Evolutionary conservation across 1,140 invertebrate genomes (phyloP), one percentile per base, ranked within the genome.

Genomic region (Apis cerana): DNA sequence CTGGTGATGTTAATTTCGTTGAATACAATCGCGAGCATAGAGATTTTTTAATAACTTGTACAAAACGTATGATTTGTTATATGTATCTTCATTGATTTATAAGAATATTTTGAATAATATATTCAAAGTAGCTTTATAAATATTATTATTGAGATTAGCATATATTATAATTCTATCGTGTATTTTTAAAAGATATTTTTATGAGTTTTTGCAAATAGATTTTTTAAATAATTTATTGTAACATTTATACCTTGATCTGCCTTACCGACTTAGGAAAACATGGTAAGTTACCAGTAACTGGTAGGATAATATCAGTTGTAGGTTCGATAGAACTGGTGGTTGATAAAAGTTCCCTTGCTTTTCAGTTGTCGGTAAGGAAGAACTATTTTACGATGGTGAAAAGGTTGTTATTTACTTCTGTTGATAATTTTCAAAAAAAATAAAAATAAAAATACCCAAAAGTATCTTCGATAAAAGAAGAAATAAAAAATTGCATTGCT

Each of bases 1-100:
- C 50, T 75, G 11, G 59, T 0, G 33, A 75, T n/a, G 43, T 61
- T 27, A 33, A 50, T 27, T 17, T 75, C 9, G 21, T 75, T 64
- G 50, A 74, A 75, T 75, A 65, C 50, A 80, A 74, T 75, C 33
- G 50, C 1, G n/a, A 15, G 8, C 50, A 64, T 21, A 21, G 67
- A n/a, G 33, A 17, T 13, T 50, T 69, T 68, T 69, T 15, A 7
- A 27, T 7, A 23, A 52, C 43, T 23, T 2, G 21, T 8, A 2
- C 50, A 23, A 69, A 5, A 7, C 9, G 15, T 2, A 13, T 43
- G 33, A 67, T 67, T 67, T 33, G 19, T 33, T 17, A 27, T 27
- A 8, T 0, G 27, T 33, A 3, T 33, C 15, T 64, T 3, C 62
- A 0, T 33, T 64, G 15, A 0, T 10, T 64, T 33, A 23, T 27